Evolutionary conservation across 1,140 invertebrate genomes (phyloP).

Genomic region (Tenebrio molitor): DNA sequence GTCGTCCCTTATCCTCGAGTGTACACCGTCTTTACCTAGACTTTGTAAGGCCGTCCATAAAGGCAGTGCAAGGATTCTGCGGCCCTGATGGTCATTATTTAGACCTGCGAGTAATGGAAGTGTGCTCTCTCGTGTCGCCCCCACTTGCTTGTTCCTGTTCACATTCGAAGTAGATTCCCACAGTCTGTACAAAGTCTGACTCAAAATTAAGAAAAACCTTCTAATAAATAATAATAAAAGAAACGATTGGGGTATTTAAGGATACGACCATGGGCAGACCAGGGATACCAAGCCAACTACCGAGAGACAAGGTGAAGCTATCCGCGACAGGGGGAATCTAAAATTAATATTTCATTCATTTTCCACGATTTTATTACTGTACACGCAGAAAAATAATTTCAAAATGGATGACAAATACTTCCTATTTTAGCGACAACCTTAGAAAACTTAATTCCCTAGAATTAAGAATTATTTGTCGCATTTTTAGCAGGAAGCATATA

Average conservation of each 20-base stretch:
- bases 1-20: constrained; percentile 78
- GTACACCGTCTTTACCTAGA: constrained; percentile 82
- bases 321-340: constrained; percentile 75
- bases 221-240: constrained; percentile 31
- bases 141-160: constrained; percentile 67
- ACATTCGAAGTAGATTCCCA: constrained; percentile 62
- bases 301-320: constrained; percentile 89
- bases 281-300: constrained; percentile 92
- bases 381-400: too few relatives aligned
- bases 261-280: constrained; percentile 93
- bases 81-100: constrained; percentile 67
- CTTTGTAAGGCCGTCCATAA: constrained; percentile 86
- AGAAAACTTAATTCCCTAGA: too few relatives aligned
- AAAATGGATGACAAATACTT: too few relatives aligned
- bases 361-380: too few relatives aligned
- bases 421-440: too few relatives aligned
- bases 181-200: constrained; percentile 72
- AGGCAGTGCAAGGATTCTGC: constrained; percentile 82
- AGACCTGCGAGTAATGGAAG: constrained; percentile 81
- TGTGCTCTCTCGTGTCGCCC: constrained; percentile 74
- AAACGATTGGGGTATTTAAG: constrained; percentile 67
- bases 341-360: constrained; percentile 36
- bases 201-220: constrained; percentile 9
- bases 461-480: too few relatives aligned
- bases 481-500: background rate